Evolutionary conservation across 2,888 invertebrate species (phyloP).

Genomic region (Cephus rjabovi): DNA sequence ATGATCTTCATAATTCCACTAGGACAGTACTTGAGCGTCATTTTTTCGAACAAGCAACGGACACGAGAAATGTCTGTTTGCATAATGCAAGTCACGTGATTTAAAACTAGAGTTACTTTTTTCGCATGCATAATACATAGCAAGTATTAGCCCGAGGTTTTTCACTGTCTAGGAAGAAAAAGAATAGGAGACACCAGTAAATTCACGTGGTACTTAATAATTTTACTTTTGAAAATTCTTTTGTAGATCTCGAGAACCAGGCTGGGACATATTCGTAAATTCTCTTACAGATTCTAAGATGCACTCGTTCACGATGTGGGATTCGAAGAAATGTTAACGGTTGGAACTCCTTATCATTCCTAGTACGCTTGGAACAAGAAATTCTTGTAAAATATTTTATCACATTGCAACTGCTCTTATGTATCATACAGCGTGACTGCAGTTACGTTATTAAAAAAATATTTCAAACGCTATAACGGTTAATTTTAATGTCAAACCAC

Average conservation of each 20-base stretch:
- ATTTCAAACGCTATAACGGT: neutral
- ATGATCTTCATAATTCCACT: slow-evolving; percentile 1
- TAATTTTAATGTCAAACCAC: neutral
- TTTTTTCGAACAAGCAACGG: slow-evolving; percentile 8
- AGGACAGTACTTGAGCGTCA: neutral
- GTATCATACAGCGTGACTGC: neutral
- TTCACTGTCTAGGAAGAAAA: neutral
- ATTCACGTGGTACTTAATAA: neutral
- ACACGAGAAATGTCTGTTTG: neutral
- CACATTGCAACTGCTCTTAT: neutral
- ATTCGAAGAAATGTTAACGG: neutral
- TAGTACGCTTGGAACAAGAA: neutral
- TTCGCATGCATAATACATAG: neutral
- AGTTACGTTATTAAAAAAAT: neutral
- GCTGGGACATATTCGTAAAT: neutral
- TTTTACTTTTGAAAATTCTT: neutral
- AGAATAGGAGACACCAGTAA: neutral
- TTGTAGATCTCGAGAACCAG: neutral
- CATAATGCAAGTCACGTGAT: slow-evolving; percentile 34
- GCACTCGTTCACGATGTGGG: neutral
- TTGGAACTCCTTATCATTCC: neutral
- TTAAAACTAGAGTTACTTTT: slow-evolving; percentile 1
- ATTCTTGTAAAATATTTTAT: neutral
- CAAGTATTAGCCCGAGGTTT: neutral
- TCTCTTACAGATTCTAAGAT: neutral